Evolutionary conservation across 2,113 vertebrate species (phyloP).

Genomic region (Otolemur garnettii): DNA sequence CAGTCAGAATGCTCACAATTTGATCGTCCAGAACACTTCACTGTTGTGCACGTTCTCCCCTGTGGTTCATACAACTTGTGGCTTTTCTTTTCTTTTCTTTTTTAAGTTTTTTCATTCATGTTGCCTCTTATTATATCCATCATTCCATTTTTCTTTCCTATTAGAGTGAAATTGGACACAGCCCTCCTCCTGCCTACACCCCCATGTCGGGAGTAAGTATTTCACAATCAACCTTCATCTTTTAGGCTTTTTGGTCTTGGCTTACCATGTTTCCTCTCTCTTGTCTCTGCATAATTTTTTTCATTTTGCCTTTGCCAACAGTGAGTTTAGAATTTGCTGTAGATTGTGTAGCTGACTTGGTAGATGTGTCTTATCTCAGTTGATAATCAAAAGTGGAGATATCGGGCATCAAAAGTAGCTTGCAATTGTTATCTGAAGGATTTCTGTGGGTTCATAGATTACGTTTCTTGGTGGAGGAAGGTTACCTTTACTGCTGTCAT

Average conservation of each 20-base stretch:
- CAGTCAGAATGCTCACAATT: not conserved
- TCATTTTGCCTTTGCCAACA: constrained; percentile 72
- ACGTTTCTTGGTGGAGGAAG: constrained; percentile 4
- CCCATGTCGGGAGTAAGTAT: constrained; percentile 92
- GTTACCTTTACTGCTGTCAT: constrained; percentile 39
- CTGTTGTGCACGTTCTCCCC: constrained; percentile 80
- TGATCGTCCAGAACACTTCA: constrained; percentile 68
- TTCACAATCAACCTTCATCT: constrained; percentile 85
- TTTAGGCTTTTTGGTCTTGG: constrained; percentile 80
- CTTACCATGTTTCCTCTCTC: constrained; percentile 73
- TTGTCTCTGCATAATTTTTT: constrained; percentile 66
- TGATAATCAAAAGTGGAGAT: constrained; percentile 21
- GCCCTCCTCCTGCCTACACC: constrained; percentile 92
- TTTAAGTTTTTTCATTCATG: constrained; percentile 77
- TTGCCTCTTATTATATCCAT: constrained; percentile 89
- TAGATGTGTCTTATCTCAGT: constrained; percentile 28
- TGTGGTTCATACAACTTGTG: constrained; percentile 82
- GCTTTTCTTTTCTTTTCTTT: constrained; percentile 76
- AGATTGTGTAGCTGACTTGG: not conserved
- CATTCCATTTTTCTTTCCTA: constrained; percentile 92
- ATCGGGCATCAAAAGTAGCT: not conserved
- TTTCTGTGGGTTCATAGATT: constrained; percentile 46
- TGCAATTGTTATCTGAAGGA: constrained; percentile 51
- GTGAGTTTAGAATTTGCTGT: constrained; percentile 47
- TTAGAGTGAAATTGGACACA: constrained; percentile 93